A percentile compares a stretch with the other conserved stretches of the same genome.
Evolutionary conservation across 2,888 invertebrate genomes (phyloP).

Genomic region (Tortricodes alternella): DNA sequence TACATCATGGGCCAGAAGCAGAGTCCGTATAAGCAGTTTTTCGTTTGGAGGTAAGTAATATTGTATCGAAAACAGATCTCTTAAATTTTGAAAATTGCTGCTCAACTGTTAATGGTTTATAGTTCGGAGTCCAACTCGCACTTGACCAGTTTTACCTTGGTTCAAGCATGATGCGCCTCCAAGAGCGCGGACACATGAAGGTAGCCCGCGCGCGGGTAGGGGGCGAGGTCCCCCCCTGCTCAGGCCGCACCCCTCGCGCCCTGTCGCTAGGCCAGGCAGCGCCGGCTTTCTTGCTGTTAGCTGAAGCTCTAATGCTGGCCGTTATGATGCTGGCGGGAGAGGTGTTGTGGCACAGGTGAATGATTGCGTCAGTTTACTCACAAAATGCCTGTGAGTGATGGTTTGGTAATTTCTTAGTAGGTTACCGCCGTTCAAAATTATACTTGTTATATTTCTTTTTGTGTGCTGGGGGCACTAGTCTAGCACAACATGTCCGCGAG

Average conservation of each 20-base stretch:
- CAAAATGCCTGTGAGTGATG: too few species aligned
- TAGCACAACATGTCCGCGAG: too few species aligned
- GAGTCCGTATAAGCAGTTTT: constrained; percentile 70
- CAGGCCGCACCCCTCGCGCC: constrained; percentile 64
- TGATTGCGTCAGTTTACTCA: too few species aligned
- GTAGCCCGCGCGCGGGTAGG: constrained; percentile 53
- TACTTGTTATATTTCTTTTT: too few species aligned
- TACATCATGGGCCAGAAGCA: constrained; percentile 68
- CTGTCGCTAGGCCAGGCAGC: constrained; percentile 72
- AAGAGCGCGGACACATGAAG: constrained; percentile 62
- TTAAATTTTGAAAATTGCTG: too few species aligned
- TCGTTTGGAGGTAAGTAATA: constrained; percentile 66
- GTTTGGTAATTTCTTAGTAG: too few species aligned
- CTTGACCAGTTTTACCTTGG: too few species aligned
- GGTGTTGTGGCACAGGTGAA: constrained; percentile 50
- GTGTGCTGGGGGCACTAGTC: too few species aligned
- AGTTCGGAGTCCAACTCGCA: too few species aligned
- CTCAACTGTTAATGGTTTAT: background rate
- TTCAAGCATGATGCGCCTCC: constrained; percentile 63
- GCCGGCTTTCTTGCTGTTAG: constrained; percentile 63
- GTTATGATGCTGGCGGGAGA: constrained; percentile 51
- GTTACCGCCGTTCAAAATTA: too few species aligned
- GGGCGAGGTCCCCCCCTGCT: constrained; percentile 55
- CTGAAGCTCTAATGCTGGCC: constrained; percentile 45
- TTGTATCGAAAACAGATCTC: too few species aligned